Conservation (phyloP, 2,797 vertebrate genomes). For the Anolis apletophallus region DNA sequence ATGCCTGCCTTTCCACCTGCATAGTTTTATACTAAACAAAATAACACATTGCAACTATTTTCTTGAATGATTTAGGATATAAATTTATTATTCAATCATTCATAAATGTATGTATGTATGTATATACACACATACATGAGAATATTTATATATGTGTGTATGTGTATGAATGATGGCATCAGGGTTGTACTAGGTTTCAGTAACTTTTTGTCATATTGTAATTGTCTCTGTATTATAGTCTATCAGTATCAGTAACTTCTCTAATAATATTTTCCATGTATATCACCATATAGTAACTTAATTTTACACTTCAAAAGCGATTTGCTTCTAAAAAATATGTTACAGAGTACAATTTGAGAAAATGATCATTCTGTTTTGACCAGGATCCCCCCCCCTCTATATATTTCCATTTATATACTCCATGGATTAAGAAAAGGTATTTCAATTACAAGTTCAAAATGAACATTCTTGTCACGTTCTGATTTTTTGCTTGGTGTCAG, state of each 20-base stretch:
- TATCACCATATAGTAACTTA: slow-evolving; percentile 10
- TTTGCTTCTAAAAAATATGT: slow-evolving; percentile 14
- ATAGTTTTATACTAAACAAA: not conserved
- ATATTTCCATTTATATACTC: slow-evolving; percentile 24
- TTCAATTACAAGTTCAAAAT: slow-evolving; percentile 27
- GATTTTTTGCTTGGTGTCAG: slow-evolving; percentile 24
- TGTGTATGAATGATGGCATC: too few relatives aligned
- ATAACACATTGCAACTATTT: not conserved
- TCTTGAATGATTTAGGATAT: not conserved
- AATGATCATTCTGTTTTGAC: slow-evolving; percentile 22
- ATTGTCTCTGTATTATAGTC: not conserved
- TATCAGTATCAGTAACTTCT: not conserved
- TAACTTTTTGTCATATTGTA: slow-evolving; percentile 18
- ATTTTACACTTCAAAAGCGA: slow-evolving; percentile 22
- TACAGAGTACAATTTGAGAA: slow-evolving; percentile 13
- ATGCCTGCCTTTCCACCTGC: too few relatives aligned
- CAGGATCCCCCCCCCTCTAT: not conserved
- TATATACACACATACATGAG: too few relatives aligned
- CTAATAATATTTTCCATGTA: not conserved
- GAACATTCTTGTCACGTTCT: slow-evolving; percentile 32
- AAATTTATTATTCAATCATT: not conserved
- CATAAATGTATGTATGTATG: too few relatives aligned
- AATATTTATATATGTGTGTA: too few relatives aligned
- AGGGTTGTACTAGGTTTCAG: not conserved
- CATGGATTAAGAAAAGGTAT: slow-evolving; percentile 14